Base-by-base conservation (phyloP, 2,113 vertebrate species). In the Cavia porcellus region DNA sequence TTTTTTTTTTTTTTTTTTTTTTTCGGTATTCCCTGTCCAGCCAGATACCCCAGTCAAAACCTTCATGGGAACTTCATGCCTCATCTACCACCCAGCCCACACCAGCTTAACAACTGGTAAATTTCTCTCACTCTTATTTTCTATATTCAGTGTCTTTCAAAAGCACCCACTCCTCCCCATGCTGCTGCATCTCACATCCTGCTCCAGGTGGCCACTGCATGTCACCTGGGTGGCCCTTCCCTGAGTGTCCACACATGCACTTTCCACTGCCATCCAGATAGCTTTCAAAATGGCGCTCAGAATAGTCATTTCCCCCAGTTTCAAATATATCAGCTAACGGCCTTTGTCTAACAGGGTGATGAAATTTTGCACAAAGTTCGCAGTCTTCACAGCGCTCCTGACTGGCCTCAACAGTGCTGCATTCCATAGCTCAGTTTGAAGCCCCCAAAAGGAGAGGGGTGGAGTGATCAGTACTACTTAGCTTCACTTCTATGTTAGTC, bases 211-310 rank as follows among this genome's bases (percentile, higher is more conserved):
- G 35, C 19, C 42, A 35, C 35, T 1, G 45, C 11, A 1, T 57
- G n/a, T 80, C 55, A 3, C 30, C 52, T 12, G 4, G 3, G 35
- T 0, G 14, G 7, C 38, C 4, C 42, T 3, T 6, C n/a, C 45
- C 14, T 32, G 7, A 24, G 4, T 15, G 17, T 59, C 14, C 59
- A 25, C 28, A 28, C 6, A 25, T 11, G 9, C 6, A 4, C 0
- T 74, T 22, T 64, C 79, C 24, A 47, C 52, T 13, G 61, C 50
- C 88, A 15, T 93, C 62, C 47, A 52, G 0, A 22, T 24, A 68
- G 28, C 13, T 68, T 84, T 52, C 57, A 52, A 74, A 89, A 14
- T 28, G 61, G 30, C 38, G 79, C n/a, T 20, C 28, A 7, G 5
- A 42, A 45, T 0, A 8, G 38, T 32, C 5, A 3, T 80, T 64